These are phyloP conservation scores for Cromileptes altivelis DNA, from an alignment of 2,113 vertebrate genomes.

Conservation along the genomic window DNA sequence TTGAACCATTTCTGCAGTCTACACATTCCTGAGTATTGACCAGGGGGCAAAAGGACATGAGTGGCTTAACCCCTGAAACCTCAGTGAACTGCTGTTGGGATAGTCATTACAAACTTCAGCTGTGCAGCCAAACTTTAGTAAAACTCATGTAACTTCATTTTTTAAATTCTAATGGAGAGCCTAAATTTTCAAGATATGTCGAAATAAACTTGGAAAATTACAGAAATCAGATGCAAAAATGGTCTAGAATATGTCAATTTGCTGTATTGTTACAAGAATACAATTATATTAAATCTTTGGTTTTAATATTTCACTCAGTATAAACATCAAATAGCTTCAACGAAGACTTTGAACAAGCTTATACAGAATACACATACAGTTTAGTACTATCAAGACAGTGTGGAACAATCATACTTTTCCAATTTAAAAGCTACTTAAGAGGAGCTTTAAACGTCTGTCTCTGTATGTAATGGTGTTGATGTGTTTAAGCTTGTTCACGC, in stretches of 20 bases:
- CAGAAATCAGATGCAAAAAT: not conserved
- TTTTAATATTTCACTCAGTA: not conserved
- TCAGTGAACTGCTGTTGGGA: conserved; percentile 30
- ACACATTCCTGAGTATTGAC: conserved; percentile 66
- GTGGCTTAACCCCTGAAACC: conserved; percentile 50
- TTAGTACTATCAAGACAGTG: not conserved
- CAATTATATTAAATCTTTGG: not conserved
- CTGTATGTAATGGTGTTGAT: conserved; percentile 19
- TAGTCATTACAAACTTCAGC: conserved; percentile 38
- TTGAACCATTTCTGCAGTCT: conserved; percentile 33
- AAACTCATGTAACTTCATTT: not conserved
- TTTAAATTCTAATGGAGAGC: not conserved
- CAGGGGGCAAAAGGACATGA: conserved; percentile 55
- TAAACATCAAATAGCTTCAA: not conserved
- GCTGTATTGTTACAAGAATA: no score
- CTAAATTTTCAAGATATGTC: not conserved
- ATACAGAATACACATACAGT: not conserved
- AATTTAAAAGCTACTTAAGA: conserved; percentile 1
- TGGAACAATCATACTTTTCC: not conserved
- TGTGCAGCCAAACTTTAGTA: conserved; percentile 22
- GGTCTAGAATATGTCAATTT: not conserved
- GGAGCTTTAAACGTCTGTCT: not conserved
- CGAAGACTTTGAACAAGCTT: not conserved
- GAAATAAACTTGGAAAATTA: no score
- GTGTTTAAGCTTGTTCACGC: conserved; percentile 23